Conservation (phyloP, 2,113 vertebrate species). For the Brachionichthys hirsutus region DNA sequence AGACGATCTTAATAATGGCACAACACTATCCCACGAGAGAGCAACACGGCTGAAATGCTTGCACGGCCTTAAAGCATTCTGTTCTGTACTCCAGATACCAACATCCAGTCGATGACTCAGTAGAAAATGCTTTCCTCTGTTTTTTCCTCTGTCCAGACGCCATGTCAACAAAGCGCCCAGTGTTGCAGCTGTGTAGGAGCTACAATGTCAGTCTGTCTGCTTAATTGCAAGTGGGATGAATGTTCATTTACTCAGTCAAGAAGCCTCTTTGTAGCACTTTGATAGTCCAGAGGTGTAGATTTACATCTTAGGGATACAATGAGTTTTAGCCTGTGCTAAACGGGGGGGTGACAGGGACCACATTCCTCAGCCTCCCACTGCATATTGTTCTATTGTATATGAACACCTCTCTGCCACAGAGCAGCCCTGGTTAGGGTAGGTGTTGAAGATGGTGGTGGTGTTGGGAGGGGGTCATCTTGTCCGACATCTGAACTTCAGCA, state of each 20-base stretch:
- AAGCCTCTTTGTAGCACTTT: constrained; percentile 77
- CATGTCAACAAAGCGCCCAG: constrained; percentile 79
- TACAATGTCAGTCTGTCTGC: constrained; percentile 80
- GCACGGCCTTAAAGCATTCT: constrained; percentile 58
- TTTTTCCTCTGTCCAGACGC: constrained; percentile 72
- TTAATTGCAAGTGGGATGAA: constrained; percentile 81
- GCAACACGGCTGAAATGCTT: constrained; percentile 23
- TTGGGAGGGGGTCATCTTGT: constrained; percentile 31
- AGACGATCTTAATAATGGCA: constrained; percentile 30
- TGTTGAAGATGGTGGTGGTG: constrained; percentile 27
- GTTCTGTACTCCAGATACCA: constrained; percentile 68
- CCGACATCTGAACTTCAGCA: constrained; percentile 67
- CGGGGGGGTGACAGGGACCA: constrained; percentile 72
- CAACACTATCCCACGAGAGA: constrained; percentile 21
- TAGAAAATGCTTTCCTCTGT: constrained; percentile 78
- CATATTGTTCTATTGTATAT: constrained; percentile 75
- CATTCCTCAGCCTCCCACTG: constrained; percentile 79
- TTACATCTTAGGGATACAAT: constrained; percentile 75
- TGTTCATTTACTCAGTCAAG: constrained; percentile 77
- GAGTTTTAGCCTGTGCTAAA: constrained; percentile 73
- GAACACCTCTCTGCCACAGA: constrained; percentile 66
- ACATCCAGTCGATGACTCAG: constrained; percentile 78
- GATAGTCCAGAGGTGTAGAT: constrained; percentile 80
- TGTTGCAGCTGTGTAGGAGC: constrained; percentile 76
- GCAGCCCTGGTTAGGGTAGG: constrained; percentile 44